Evolutionary conservation across 2,888 invertebrate genomes (phyloP).

Genomic region (Antheraea assamensis): DNA sequence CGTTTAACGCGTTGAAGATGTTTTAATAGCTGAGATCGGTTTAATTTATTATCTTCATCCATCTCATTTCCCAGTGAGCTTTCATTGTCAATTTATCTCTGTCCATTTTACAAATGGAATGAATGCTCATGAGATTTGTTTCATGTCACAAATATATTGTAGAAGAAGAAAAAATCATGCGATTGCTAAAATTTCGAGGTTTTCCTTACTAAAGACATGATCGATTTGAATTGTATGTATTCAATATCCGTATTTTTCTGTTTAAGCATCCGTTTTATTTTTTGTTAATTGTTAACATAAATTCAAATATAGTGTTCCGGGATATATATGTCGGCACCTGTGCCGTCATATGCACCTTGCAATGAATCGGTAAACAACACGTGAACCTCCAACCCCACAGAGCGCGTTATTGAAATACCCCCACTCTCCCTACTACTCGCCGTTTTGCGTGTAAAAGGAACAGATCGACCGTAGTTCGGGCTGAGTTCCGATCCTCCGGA

Average conservation of each 20-base stretch:
- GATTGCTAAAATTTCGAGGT: neutral
- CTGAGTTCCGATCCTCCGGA: no score
- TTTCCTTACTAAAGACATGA: neutral
- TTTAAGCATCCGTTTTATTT: neutral
- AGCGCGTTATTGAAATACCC: no score
- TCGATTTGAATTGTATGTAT: neutral
- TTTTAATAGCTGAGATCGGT: conserved; percentile 3
- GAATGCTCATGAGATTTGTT: conserved; percentile 7
- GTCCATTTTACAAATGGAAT: conserved; percentile 16
- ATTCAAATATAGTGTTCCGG: neutral
- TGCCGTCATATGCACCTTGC: no score
- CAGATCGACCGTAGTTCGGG: no score
- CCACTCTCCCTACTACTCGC: no score
- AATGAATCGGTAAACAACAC: no score
- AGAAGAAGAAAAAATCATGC: neutral
- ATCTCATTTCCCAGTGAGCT: conserved; percentile 15
- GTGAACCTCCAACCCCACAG: no score
- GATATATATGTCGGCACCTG: no score
- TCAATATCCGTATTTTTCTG: neutral
- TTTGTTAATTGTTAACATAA: neutral
- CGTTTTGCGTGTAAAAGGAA: no score
- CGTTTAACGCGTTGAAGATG: neutral
- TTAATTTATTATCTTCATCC: conserved; percentile 9
- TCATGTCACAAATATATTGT: neutral
- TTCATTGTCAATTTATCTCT: conserved; percentile 21